Evolutionary conservation across 2,888 invertebrate species (phyloP).

Genomic region (Agriopis aurantiaria): DNA sequence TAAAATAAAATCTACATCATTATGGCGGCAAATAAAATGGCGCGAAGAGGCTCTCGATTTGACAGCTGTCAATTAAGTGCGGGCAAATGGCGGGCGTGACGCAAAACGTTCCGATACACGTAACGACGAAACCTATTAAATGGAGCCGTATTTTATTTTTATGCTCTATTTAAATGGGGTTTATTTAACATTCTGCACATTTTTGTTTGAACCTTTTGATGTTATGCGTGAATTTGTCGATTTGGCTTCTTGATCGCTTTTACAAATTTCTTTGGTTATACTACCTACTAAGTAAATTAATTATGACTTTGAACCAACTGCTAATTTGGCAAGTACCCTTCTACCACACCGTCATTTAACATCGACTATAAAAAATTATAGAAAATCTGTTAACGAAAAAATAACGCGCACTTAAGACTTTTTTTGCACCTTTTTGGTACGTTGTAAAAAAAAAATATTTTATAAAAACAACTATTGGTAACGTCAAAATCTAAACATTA

Average conservation of each 20-base stretch:
- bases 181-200: constrained; percentile 22
- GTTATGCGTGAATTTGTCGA: not conserved
- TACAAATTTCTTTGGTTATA: too few species aligned
- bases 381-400: too few species aligned
- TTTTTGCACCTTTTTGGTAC: too few species aligned
- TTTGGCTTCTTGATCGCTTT: not conserved
- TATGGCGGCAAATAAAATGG: constrained; percentile 67
- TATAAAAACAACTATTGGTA: too few species aligned
- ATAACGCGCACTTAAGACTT: too few species aligned
- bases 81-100: constrained; percentile 61
- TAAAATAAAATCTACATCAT: constrained; percentile 73
- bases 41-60: constrained; percentile 73
- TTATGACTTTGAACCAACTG: too few species aligned
- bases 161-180: constrained; percentile 16
- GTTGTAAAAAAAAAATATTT: too few species aligned
- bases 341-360: too few species aligned
- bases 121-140: constrained; percentile 47
- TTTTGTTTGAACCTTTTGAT: not conserved
- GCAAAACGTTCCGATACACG: constrained; percentile 60
- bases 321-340: too few species aligned
- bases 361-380: too few species aligned
- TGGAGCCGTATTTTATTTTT: constrained; percentile 36
- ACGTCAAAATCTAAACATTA: too few species aligned
- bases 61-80: constrained; percentile 84
- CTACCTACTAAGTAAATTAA: too few species aligned